Percentiles rank a stretch among this genome's conserved stretches.
Evolutionary conservation across 2,797 vertebrate species (phyloP).

Genomic region (Heliangelus exortis): DNA sequence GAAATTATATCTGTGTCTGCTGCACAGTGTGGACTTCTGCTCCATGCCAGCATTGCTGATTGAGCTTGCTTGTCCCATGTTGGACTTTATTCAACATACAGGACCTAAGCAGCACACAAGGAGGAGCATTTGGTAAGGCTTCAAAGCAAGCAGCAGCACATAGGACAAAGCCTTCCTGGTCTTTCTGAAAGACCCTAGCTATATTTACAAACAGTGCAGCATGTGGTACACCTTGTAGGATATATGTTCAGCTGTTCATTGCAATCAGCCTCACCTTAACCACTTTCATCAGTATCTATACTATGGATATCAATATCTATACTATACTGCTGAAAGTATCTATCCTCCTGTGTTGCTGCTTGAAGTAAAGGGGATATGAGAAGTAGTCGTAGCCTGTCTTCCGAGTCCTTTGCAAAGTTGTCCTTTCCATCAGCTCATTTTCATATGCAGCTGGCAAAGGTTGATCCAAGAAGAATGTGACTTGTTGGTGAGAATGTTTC

Average conservation of each 20-base stretch:
- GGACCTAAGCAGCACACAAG: background rate
- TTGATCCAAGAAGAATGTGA: background rate
- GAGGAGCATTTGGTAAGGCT: background rate
- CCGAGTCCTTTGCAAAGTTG: background rate
- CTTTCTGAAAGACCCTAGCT: background rate
- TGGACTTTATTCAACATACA: background rate
- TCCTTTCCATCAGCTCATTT: background rate
- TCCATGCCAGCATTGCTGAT: background rate
- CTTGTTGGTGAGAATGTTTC: background rate
- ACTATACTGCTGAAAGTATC: background rate
- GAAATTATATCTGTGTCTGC: background rate
- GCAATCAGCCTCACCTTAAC: background rate
- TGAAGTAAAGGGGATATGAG: background rate
- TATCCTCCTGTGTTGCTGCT: background rate
- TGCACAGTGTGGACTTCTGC: background rate
- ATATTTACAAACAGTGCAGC: background rate
- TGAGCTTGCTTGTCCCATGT: background rate
- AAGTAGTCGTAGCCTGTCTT: background rate
- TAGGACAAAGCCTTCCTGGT: background rate
- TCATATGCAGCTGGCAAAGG: background rate
- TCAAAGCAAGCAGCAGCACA: rapidly evolving
- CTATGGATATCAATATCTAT: too few species aligned
- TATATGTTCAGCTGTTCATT: background rate
- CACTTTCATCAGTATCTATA: background rate
- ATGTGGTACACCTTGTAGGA: background rate